Evolutionary conservation across 2,888 invertebrate genomes (phyloP), one percentile per base, ranked within the genome.

Genomic region (Pemphredon lugubris): DNA sequence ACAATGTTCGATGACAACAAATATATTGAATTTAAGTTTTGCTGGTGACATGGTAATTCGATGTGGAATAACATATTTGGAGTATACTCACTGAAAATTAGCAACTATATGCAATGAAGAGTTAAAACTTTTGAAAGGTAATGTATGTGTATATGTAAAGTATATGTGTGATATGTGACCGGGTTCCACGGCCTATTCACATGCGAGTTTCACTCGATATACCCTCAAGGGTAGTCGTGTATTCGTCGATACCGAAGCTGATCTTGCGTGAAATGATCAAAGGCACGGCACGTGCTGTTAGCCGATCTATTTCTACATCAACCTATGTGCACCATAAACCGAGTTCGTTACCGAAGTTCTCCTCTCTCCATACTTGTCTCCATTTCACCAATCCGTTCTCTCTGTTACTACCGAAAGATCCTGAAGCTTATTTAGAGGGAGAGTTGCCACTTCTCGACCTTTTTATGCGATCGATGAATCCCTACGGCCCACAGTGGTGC

Each of bases 251-350:
- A 50, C 32, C 51, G 55, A 34, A 53, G 55, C 47, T 73, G 79
- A 82, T 85, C 80, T 82, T 79, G 79, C 83, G 83, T 84, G 80
- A 86, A 83, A 83, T 81, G 83, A 84, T 86, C 85, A 86, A 86
- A 86, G 85, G 70, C 73, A 47, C 39, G 68, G 58, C 70, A 79
- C 63, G 77, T 70, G 63, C 70, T 54, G 63, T 59, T 55, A 32
- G 23, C 42, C 69, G 75, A 73, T 77, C 79, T 79, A 80, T 79
- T 79, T 80, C 80, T 75, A 79, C 47, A 48, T 42, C 61, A 37
- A 34, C 13, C 40, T 6, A 45, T 34, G 42, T 51, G 58, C 39
- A 18, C 53, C 59, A 42, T 55, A 42, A 14, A 55, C 34, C 44
- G 30, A 51, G 51, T 55, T 55, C 45, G 59, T 34, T 42, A 63